A percentile compares a stretch with the other conserved stretches of the same genome.
These are phyloP conservation scores for Therioaphis trifolii DNA, from an alignment of 2,888 invertebrate genomes.

Conservation along the genomic window DNA sequence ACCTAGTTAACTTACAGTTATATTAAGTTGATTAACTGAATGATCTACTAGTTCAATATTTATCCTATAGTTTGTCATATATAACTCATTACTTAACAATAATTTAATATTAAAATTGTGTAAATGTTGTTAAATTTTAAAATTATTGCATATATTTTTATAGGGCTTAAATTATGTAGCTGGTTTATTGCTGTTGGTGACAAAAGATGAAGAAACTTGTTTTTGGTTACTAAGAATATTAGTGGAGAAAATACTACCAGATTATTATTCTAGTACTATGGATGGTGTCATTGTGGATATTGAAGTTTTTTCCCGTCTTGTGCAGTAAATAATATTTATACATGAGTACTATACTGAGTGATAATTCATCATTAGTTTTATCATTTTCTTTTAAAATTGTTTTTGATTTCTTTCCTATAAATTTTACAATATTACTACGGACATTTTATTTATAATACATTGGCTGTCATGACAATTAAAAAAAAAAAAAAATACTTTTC, in stretches of 20 bases:
- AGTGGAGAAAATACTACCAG: conserved; percentile 85
- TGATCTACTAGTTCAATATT: too few relatives aligned
- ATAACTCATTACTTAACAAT: not conserved
- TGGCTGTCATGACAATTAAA: too few relatives aligned
- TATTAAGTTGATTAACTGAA: too few relatives aligned
- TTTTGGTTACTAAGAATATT: conserved; percentile 94
- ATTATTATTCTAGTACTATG: conserved; percentile 91
- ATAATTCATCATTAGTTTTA: too few relatives aligned
- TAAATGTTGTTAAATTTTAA: not conserved
- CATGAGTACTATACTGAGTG: too few relatives aligned
- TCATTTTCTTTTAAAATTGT: too few relatives aligned
- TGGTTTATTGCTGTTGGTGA: conserved; percentile 84
- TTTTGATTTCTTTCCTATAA: too few relatives aligned
- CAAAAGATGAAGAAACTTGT: conserved; percentile 89
- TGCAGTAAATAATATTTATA: conserved; percentile 71
- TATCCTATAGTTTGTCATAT: too few relatives aligned
- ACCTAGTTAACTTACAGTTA: too few relatives aligned
- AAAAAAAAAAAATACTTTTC: too few relatives aligned
- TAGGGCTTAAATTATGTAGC: conserved; percentile 94
- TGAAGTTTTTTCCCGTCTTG: conserved; percentile 87
- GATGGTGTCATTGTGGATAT: conserved; percentile 88
- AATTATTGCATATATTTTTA: conserved; percentile 59
- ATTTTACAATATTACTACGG: too few relatives aligned
- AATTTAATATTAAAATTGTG: not conserved
- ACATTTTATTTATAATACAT: too few relatives aligned